These are phyloP conservation scores for Ariopsis seemanni DNA, from an alignment of 2,113 vertebrate species.

Conservation along the genomic window DNA sequence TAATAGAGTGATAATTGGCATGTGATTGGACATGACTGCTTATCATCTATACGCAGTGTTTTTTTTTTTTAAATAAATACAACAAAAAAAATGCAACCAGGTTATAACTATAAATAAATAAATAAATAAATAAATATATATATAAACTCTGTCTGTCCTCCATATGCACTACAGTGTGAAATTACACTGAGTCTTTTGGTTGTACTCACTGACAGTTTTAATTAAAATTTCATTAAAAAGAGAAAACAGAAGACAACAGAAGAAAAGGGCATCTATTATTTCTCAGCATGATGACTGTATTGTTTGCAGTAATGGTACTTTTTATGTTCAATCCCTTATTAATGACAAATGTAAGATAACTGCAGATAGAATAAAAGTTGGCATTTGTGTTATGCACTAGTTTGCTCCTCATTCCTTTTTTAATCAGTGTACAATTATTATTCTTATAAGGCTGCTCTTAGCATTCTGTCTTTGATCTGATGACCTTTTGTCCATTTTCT, in stretches of 20 bases:
- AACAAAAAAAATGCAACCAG: neutral
- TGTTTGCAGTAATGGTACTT: neutral
- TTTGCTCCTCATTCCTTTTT: neutral
- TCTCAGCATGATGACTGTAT: neutral
- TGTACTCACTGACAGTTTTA: neutral
- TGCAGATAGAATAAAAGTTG: neutral
- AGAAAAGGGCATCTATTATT: neutral
- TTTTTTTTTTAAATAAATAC: neutral
- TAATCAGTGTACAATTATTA: neutral
- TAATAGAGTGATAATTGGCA: conserved; percentile 21
- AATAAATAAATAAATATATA: no score
- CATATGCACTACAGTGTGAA: neutral
- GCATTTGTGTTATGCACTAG: neutral
- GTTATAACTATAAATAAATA: no score
- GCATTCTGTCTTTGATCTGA: neutral
- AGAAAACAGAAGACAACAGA: neutral
- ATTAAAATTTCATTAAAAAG: conserved; percentile 2
- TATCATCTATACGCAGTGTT: neutral
- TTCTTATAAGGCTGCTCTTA: neutral
- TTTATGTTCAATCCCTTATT: neutral
- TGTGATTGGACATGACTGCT: conserved; percentile 23
- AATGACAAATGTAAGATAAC: neutral
- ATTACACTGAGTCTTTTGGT: neutral
- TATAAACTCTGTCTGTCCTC: neutral
- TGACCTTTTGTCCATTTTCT: neutral